A percentile compares a stretch with the other conserved stretches of the same genome.
Evolutionary conservation across 2,888 invertebrate genomes (phyloP).

Genomic region (Coremacera marginata): DNA sequence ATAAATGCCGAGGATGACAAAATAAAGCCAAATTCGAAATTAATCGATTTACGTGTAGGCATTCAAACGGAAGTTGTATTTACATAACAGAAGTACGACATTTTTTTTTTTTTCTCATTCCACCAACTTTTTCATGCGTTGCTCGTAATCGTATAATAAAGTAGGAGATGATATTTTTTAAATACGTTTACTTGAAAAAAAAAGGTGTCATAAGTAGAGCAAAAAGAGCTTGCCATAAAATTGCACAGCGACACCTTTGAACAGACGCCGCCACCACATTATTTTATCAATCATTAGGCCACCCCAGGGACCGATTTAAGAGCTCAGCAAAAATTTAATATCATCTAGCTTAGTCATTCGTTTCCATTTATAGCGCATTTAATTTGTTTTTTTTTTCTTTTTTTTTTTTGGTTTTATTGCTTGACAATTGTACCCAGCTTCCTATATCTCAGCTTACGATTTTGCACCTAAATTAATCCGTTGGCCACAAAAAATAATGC

Average conservation of each 20-base stretch:
- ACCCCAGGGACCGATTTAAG: too few species aligned
- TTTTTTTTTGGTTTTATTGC: not conserved
- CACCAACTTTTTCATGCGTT: not conserved
- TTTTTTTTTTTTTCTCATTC: not conserved
- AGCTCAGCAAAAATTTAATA: too few species aligned
- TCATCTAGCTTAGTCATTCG: too few species aligned
- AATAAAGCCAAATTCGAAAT: not conserved
- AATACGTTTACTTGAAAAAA: not conserved
- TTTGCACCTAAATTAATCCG: not conserved
- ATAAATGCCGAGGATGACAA: too few species aligned
- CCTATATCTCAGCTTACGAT: not conserved
- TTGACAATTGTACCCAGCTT: not conserved
- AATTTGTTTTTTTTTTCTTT: not conserved
- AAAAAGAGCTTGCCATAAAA: not conserved
- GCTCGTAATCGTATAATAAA: not conserved
- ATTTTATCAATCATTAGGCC: not conserved
- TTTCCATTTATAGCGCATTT: not conserved
- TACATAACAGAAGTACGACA: not conserved
- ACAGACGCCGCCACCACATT: not conserved
- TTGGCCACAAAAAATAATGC: not conserved
- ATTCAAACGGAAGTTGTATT: not conserved
- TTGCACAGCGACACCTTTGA: not conserved
- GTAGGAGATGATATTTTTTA: not conserved
- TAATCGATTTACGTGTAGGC: constrained; percentile 7
- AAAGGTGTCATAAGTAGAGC: not conserved